Base-by-base conservation (phyloP, 30 jellyfish, hydroid and myxozoan species). In the Aurelia aurita complex sp. Pacific region DNA sequence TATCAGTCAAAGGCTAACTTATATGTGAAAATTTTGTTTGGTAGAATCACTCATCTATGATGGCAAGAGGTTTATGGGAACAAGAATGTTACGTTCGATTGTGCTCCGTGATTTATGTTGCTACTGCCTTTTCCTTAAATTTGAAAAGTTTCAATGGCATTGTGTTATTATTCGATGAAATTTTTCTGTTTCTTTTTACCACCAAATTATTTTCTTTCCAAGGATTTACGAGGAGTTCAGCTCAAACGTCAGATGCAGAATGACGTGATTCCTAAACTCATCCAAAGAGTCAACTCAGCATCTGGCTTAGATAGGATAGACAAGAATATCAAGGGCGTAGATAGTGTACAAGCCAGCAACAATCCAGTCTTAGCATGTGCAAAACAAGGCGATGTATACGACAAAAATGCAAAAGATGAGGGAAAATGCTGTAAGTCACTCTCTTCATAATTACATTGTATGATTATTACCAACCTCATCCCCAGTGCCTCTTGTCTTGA, bases 221-320 rank as follows among this genome's bases (percentile, higher is more conserved):
- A 61, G 79, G 92, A 70, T 16, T 73, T 64, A 18, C 76, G 60
- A 18, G 85, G 81, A 10, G 74, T 60, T 36, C 57, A 40, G 34
- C 57, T 92, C 71, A 87, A 69, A 74, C 67, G 54, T 7, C 62
- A 75, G 18, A 67, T 92, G 91, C 51, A 46, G 15, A 68, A 73
- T 19, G 85, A 43, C 3, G 83, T 86, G 2, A 74, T 82, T 19
- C 97, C 98, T 15, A 72, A 62, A 17, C 87, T 86, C 14, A 15
- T 92, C 23, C 63, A 61, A 59, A 68, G 64, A 11, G 55, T 82
- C 73, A 82, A 77, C 19, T 60, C 75, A n/a, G 42, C 53, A 13
- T 69, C 79, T n/a, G 35, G 61, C 9, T 75, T 61, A 17, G 32
- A 64, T 46, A 9, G 43, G 9, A 67, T 84, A 12, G 93, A 84